These are phyloP conservation scores for Ctenosaura bakeri DNA, from an alignment of 2,797 vertebrate genomes.

Conservation along the genomic window DNA sequence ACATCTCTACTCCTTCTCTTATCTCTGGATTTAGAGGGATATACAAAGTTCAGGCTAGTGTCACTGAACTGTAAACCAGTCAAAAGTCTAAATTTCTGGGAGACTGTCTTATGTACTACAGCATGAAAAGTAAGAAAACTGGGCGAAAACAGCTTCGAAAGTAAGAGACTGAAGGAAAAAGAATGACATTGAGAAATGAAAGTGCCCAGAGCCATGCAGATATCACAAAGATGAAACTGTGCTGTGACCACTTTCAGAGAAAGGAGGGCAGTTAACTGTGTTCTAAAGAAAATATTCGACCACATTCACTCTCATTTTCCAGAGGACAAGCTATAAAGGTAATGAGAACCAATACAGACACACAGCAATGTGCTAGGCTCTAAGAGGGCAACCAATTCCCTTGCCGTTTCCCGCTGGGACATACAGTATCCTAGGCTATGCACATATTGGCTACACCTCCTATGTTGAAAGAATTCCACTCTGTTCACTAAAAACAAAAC, in stretches of 20 bases:
- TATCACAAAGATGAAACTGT: neutral
- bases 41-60: neutral
- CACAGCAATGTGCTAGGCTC: neutral
- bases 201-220: neutral
- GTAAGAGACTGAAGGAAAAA: neutral
- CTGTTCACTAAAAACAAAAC: neutral
- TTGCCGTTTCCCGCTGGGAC: neutral
- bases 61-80: no score
- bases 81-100: neutral
- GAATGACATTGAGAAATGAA: neutral
- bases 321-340: neutral
- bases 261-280: neutral
- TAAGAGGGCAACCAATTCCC: neutral
- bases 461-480: neutral
- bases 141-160: neutral
- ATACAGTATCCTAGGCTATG: neutral
- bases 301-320: neutral
- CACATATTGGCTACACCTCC: neutral
- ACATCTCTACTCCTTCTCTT: neutral
- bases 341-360: neutral
- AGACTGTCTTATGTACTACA: neutral
- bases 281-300: neutral
- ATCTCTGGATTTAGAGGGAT: neutral
- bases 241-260: neutral
- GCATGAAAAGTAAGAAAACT: neutral